Base-by-base conservation (phyloP, 2,113 vertebrate species). In the Thunnus maccoyii region DNA sequence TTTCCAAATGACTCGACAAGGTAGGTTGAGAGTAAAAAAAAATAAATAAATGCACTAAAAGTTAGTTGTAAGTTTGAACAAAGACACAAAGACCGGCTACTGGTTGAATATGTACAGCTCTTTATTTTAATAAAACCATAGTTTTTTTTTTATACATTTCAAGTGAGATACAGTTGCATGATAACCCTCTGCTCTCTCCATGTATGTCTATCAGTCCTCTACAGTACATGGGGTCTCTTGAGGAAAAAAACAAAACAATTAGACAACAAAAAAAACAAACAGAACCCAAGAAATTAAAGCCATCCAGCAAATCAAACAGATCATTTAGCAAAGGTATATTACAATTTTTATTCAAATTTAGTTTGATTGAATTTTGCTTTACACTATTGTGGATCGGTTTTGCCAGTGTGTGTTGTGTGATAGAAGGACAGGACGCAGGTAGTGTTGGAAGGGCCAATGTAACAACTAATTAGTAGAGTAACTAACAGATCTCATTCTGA, bases 101-200 rank as follows among this genome's bases (percentile, higher is more conserved):
- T 1, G 44, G 16, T 44, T 82, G 27, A 76, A 83, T 85, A 89
- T 92, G 80, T 90, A 88, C 80, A 91, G 36, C 51, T 86, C 74
- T 92, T 92, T 94, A 93, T 93, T 95, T 89, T 84, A 87, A 84
- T 93, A 92, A 90, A 93, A 92, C 76, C 78, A 74, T 30, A 30
- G 27, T 30, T 86, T 25, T 66, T 85, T 83, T 87, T 91, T 83
- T 92, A 57, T 85, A 94, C 91, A 93, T 86, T 92, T 93, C 87
- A 92, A 91, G 88, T 91, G 88, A 91, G 73, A 90, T 79, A 84
- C 77, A 87, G 85, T 86, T 80, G 86, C 86, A 11, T 70, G 83
- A 78, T 54, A 72, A 85, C 84, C 66, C 74, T 79, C 78, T 71
- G 55, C 70, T 36, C 61, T 76, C 87, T 83, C 62, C 74, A 61